Base-by-base conservation (phyloP, 2,888 invertebrate genomes). In the Parthenolecanium corni region DNA sequence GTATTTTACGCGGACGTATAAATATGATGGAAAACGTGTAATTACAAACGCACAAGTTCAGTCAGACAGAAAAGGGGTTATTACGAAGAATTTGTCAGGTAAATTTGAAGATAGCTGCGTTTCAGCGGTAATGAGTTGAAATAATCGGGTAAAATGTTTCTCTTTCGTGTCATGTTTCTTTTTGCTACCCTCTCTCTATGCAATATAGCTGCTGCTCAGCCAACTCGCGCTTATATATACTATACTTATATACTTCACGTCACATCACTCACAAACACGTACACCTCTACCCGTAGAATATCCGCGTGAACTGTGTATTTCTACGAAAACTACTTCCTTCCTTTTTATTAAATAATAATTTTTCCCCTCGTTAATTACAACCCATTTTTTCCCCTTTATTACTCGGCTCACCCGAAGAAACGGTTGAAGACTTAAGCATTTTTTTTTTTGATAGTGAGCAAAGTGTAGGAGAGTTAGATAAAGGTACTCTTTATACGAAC, bases 221-320 rank as follows among this genome's bases (percentile, higher is more conserved):
- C 14, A 18, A 42, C 44, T 42, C 6, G 44, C n/a, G n/a, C n/a
- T n/a, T n/a, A n/a, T n/a, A n/a, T n/a, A n/a, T n/a, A n/a, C n/a
- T n/a, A n/a, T n/a, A n/a, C 16, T 42, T 16, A 14, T 42, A 5
- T 14, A 18, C 44, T 42, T 42, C 44, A 42, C 44, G 44, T 42
- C 44, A 42, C 44, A 42, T 42, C 44, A 42, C 44, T 42, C 44
- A 42, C n/a, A 42, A 42, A 42, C 44, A 42, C 18, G 44, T 42
- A 16, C 38, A 11, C 38, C n/a, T n/a, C n/a, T n/a, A n/a, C 31
- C 31, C 5, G 31, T 31, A 31, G 31, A 31, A 31, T 31, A 31
- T 31, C 31, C 31, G 31, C 31, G 5, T 31, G 9, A 31, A 31
- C 9, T 31, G 31, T 31, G 31, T 9, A 44, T 44, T 16, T 44